Conservation (phyloP, 2,797 vertebrate genomes). For the Danio choprae region DNA sequence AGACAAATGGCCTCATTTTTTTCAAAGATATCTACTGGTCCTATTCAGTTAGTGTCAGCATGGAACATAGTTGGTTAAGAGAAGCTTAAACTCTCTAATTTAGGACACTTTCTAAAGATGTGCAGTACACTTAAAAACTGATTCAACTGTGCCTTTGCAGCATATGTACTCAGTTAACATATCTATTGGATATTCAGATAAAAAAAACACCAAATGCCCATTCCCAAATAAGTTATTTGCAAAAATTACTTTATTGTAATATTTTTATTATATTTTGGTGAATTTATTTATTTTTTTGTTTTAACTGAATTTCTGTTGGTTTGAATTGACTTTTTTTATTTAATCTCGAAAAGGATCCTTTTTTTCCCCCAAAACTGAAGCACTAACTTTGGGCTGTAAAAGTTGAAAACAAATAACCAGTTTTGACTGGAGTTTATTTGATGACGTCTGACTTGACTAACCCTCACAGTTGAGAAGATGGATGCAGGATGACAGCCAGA, state of each 20-base stretch:
- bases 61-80: background rate
- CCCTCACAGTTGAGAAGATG: constrained; percentile 66
- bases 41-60: background rate
- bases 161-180: background rate
- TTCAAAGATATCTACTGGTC: background rate
- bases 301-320: background rate
- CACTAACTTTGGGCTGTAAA: constrained; percentile 23
- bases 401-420: constrained; percentile 20
- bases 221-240: background rate
- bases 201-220: background rate
- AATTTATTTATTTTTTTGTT: constrained; percentile 19
- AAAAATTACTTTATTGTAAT: background rate
- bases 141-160: background rate
- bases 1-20: background rate
- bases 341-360: constrained; percentile 8
- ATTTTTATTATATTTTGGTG: background rate
- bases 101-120: background rate
- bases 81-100: background rate
- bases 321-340: background rate
- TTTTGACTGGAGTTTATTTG: constrained; percentile 44
- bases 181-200: background rate
- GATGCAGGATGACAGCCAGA: constrained; percentile 60
- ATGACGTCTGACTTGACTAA: constrained; percentile 62
- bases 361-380: background rate
- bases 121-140: constrained; percentile 6